These are phyloP conservation scores for Myathropa florea DNA, from an alignment of 2,888 invertebrate genomes.

Conservation along the genomic window DNA sequence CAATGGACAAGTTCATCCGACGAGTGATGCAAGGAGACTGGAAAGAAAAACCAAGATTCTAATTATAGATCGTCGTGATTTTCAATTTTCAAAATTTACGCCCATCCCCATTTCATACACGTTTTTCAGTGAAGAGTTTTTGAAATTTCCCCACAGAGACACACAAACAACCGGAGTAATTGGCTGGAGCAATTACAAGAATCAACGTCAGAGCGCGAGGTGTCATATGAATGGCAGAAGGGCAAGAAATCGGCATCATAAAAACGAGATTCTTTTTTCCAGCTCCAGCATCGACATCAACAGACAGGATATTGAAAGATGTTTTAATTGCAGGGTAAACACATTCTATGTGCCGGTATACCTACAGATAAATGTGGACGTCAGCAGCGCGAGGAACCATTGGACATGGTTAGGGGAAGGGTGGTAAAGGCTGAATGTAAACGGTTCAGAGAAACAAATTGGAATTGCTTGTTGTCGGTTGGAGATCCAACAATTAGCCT, in stretches of 20 bases:
- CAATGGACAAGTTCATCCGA: slow-evolving; percentile 66
- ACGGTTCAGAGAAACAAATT: slow-evolving; percentile 54
- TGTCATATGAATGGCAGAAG: slow-evolving; percentile 55
- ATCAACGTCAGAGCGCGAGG: slow-evolving; percentile 61
- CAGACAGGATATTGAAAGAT: slow-evolving; percentile 71
- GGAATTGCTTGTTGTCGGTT: slow-evolving; percentile 57
- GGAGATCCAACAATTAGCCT: slow-evolving; percentile 63
- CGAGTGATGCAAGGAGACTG: slow-evolving; percentile 38
- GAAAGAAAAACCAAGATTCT: slow-evolving; percentile 48
- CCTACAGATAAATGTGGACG: slow-evolving; percentile 46
- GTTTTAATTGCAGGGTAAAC: slow-evolving; percentile 71
- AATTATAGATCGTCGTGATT: slow-evolving; percentile 64
- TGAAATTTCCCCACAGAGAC: background rate
- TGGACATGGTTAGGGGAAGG: background rate
- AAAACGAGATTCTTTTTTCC: slow-evolving; percentile 31
- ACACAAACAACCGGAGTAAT: slow-evolving; percentile 40
- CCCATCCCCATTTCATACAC: background rate
- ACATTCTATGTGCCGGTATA: slow-evolving; percentile 64
- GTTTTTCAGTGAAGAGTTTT: slow-evolving; percentile 2
- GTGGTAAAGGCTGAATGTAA: background rate
- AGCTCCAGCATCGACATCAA: slow-evolving; percentile 60
- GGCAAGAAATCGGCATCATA: slow-evolving; percentile 50
- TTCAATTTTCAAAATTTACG: slow-evolving; percentile 42
- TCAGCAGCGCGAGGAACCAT: slow-evolving; percentile 12
- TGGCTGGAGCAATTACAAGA: slow-evolving; percentile 70